A percentile compares a stretch with the other conserved stretches of the same genome.
phyloP scores from a whole-genome alignment of 2,888 invertebrate genomes.

The Diaphora mendica region DNA sequence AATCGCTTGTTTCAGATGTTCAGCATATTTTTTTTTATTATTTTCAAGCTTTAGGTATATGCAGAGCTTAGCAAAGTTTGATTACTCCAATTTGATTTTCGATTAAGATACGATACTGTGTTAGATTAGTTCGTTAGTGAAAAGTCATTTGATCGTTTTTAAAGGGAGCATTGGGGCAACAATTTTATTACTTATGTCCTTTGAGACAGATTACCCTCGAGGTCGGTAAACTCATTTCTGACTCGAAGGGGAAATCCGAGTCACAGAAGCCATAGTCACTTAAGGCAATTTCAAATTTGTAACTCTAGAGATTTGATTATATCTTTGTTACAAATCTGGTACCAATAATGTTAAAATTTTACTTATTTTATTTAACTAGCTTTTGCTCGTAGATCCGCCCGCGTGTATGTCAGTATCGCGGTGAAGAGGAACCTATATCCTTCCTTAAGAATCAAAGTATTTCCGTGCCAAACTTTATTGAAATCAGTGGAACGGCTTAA shows the following conservation, averaged over 20 bases:
- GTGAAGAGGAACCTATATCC: too few species aligned
- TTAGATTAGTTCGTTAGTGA: conserved; percentile 29
- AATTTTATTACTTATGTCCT: conserved; percentile 33
- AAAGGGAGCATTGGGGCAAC: conserved; percentile 27
- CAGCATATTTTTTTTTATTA: background rate
- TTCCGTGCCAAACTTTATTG: too few species aligned
- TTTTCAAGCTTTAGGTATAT: background rate
- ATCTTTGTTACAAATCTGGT: conserved; percentile 2
- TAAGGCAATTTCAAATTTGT: conserved; percentile 21
- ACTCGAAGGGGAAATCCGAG: conserved; percentile 23
- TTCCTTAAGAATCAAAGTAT: too few species aligned
- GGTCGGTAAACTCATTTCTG: conserved; percentile 28
- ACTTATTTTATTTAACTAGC: background rate
- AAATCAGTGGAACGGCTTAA: too few species aligned
- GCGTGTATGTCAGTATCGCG: too few species aligned
- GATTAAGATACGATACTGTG: background rate
- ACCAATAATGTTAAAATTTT: background rate
- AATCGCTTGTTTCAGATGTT: background rate
- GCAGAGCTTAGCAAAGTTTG: background rate
- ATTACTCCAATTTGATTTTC: background rate
- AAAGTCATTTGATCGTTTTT: conserved; percentile 29
- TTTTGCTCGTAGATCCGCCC: too few species aligned
- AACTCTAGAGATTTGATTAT: conserved; percentile 16
- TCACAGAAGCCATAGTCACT: conserved; percentile 29
- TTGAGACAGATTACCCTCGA: conserved; percentile 45